Conservation (phyloP, 1,140 invertebrate species). For the Telenomus remus region DNA sequence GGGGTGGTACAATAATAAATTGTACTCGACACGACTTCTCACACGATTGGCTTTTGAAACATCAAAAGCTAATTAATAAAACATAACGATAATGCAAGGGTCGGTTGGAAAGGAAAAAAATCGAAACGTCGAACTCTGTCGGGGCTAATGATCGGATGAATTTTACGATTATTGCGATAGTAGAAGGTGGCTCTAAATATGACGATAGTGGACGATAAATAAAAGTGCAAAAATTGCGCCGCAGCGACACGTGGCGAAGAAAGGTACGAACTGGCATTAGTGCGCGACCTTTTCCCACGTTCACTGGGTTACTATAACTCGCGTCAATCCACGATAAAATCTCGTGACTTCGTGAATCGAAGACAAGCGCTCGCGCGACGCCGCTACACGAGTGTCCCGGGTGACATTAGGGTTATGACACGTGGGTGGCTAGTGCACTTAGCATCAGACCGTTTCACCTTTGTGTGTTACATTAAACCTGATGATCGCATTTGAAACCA, state of each 20-base stretch:
- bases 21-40: too few species aligned
- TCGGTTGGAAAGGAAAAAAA: constrained; percentile 30
- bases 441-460: constrained; percentile 27
- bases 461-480: constrained; percentile 27
- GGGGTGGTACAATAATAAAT: neutral
- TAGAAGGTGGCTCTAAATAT: constrained; percentile 31
- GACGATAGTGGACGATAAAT: constrained; percentile 44
- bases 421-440: constrained; percentile 55
- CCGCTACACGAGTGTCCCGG: constrained; percentile 43
- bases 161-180: constrained; percentile 44
- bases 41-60: neutral
- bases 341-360: constrained; percentile 58
- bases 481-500: neutral
- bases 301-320: constrained; percentile 63
- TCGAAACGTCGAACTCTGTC: neutral
- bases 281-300: constrained; percentile 61
- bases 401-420: constrained; percentile 59
- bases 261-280: constrained; percentile 30
- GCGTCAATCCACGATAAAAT: constrained; percentile 60
- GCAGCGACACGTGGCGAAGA: constrained; percentile 30
- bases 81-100: constrained; percentile 20
- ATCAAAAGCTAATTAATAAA: constrained; percentile 35
- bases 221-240: constrained; percentile 32
- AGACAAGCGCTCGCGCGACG: constrained; percentile 51
- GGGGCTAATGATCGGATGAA: constrained; percentile 30